These are phyloP conservation scores for Escarpia spicata DNA, from an alignment of 2,888 invertebrate species.

Conservation along the genomic window DNA sequence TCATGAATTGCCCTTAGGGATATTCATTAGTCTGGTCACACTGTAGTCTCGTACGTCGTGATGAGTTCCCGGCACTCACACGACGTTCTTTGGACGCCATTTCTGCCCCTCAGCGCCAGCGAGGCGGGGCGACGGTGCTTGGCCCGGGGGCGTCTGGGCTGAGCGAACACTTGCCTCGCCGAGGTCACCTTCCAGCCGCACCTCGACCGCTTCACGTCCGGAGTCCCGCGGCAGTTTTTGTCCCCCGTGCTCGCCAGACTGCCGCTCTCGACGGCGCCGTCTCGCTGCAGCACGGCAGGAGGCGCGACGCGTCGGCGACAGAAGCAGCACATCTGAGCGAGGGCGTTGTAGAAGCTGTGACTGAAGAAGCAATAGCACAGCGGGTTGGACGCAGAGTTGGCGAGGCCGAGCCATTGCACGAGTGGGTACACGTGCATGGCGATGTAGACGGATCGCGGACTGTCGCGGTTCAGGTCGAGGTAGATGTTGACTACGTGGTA, in stretches of 20 bases:
- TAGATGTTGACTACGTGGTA: conserved; percentile 55
- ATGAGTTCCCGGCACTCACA: not conserved
- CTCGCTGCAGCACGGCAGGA: not conserved
- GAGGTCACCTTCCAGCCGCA: not conserved
- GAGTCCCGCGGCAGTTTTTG: not conserved
- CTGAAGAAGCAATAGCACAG: conserved; percentile 32
- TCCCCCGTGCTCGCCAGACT: not conserved
- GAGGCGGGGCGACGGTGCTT: not conserved
- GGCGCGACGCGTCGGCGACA: not conserved
- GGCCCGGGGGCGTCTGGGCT: not conserved
- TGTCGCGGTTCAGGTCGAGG: conserved; percentile 48
- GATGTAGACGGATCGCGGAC: conserved; percentile 24
- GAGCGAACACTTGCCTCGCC: not conserved
- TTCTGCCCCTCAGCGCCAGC: not conserved
- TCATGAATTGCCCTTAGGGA: not conserved
- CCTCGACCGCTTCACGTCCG: not conserved
- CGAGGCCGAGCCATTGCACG: conserved; percentile 40
- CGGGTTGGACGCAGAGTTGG: conserved; percentile 31
- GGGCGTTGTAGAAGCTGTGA: not conserved
- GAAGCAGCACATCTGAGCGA: not conserved
- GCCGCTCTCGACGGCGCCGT: not conserved
- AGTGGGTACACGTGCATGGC: conserved; percentile 48
- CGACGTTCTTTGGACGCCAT: not conserved
- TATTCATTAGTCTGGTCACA: not conserved
- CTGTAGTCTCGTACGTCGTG: not conserved